Base-by-base conservation (phyloP, 2,888 invertebrate species). In the Drosophila rubida region DNA sequence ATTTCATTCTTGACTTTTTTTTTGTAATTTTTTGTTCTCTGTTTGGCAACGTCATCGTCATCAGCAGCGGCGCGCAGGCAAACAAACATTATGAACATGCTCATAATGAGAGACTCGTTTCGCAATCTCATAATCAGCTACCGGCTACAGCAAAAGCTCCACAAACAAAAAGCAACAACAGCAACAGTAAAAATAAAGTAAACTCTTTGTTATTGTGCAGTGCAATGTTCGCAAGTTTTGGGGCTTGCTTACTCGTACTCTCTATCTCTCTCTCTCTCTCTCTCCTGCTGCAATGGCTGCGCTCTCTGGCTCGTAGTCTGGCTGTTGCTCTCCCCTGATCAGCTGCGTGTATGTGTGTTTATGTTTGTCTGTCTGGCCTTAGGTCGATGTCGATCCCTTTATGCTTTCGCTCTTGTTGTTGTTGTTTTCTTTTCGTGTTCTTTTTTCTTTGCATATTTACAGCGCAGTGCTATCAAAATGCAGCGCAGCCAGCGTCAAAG, bases 71-170 rank as follows among this genome's bases (percentile, higher is more conserved):
- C 19, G 19, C 1, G 19, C 27, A 27, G 27, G 4, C 72, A 71
- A 68, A 65, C 72, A 75, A 74, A 65, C 72, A 75, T 78, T 74
- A 81, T 69, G 72, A 76, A 45, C 72, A 55, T 49, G 64, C 57
- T 78, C 75, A 80, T 83, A 53, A 69, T 77, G 66, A 77, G 53
- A n/a, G 55, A 77, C 80, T 87, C 74, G 74, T 77, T 87, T 80
- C 64, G 82, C 87, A 87, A 87, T 84, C 81, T 87, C 70, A 83
- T 88, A 82, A 82, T 88, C 88, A 82, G 82, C 79, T 74, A 69
- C 69, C 78, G 74, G 72, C 73, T 58, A 60, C 66, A 75, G 70
- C 8, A 46, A 59, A 50, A 72, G 72, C 63, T 58, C n/a, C 63
- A 70, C 63, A 45, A 53, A 57, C 42, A 69, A 50, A 45, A 8